Evolutionary conservation across 2,888 invertebrate species (phyloP), one percentile per base, ranked within the genome.

Genomic region (Sipha maydis): DNA sequence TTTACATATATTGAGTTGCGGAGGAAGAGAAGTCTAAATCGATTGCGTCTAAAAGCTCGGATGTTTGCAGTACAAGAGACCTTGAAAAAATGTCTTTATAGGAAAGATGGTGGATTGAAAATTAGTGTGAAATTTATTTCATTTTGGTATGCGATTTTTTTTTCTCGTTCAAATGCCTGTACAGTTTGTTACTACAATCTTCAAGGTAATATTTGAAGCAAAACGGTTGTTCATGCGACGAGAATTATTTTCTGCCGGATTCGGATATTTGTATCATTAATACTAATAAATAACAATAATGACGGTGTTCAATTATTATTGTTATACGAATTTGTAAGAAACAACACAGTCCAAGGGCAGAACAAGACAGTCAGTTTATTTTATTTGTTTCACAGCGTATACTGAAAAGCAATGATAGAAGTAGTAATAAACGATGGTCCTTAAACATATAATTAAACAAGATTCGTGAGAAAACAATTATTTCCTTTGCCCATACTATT

Each of bases 381-480:
- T 67, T 19, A 48, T 34, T 82, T 69, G 21, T 82, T 69, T 69
- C 14, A 19, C 69, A 14, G 31, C 73, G 82, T 25, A 41, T 1
- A 82, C 28, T 2, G 11, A 67, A 83, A n/a, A 67, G 79, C 28
- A 25, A 34, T 48, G 48, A 48, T 31, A 25, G 7, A 0, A 25
- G 61, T 61, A 21, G 21, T 61, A 25, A 25, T 48, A 83, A 83
- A 83, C 31, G 38, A 41, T 38, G 80, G 17, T 11, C 48, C 71
- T 83, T 54, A 34, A 79, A 78, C 54, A 41, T n/a, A 14, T 48
- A 14, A 14, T 14, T 73, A 56, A 79, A 78, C 54, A 41, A 28
- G 41, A 83, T 73, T 34, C 54, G 73, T 83, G 83, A 83, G 75
- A 83, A 83, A 83, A 83, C 83, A 34, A 83, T 83, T 41, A 73